These are phyloP conservation scores for Hesperia comma DNA, from an alignment of 2,888 invertebrate species.

Conservation along the genomic window DNA sequence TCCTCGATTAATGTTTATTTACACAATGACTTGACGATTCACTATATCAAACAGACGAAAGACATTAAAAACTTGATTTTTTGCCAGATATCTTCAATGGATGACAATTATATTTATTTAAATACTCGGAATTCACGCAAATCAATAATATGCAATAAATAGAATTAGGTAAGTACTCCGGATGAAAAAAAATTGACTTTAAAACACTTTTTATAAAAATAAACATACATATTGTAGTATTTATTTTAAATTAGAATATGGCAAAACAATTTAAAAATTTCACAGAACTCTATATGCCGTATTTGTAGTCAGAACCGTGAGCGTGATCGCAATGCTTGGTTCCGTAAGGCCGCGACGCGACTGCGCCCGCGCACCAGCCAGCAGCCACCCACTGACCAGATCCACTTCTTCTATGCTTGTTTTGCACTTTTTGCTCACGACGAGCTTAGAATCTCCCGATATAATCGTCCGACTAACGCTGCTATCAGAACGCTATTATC, in stretches of 20 bases:
- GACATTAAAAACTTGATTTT: conserved; percentile 45
- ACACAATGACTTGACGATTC: conserved; percentile 45
- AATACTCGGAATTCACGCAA: too few species aligned
- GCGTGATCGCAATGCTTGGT: conserved; percentile 57
- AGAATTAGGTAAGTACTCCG: too few species aligned
- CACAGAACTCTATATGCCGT: neutral
- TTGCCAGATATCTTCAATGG: conserved; percentile 50
- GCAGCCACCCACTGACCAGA: conserved; percentile 11
- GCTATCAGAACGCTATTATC: conserved; percentile 25
- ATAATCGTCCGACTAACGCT: conserved; percentile 33
- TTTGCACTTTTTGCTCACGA: conserved; percentile 48
- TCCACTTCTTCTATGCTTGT: conserved; percentile 51
- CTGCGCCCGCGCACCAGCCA: conserved; percentile 51
- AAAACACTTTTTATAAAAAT: too few species aligned
- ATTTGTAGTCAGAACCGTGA: neutral
- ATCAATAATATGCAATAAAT: too few species aligned
- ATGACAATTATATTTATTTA: too few species aligned
- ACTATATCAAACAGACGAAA: conserved; percentile 1
- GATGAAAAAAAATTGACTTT: too few species aligned
- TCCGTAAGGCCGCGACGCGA: conserved; percentile 60
- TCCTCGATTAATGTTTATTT: conserved; percentile 50
- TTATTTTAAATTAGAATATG: too few species aligned
- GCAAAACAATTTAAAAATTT: too few species aligned
- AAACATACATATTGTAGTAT: too few species aligned
- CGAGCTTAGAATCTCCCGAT: conserved; percentile 39